phyloP scores from a whole-genome alignment of 2,888 invertebrate genomes.

The Onthophagus sagittarius region DNA sequence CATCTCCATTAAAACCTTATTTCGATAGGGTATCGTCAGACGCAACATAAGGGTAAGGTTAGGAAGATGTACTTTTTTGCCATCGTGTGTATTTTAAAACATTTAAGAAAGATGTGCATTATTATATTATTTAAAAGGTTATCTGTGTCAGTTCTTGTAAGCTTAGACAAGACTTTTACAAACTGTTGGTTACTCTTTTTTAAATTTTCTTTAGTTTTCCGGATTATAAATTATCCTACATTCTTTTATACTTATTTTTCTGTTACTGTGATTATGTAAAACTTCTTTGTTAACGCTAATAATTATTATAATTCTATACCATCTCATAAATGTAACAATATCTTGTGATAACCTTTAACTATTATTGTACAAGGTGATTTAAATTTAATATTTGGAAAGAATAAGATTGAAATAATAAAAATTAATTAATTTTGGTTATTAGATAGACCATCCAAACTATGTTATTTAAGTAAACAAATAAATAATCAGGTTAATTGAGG shows the following conservation, averaged over 20 bases:
- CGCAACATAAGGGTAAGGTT: conserved; percentile 1
- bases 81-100: background rate
- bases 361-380: background rate
- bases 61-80: conserved; percentile 1
- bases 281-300: background rate
- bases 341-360: background rate
- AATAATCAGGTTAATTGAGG: too few relatives aligned
- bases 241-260: background rate
- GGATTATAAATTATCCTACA: background rate
- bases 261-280: background rate
- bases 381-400: too few relatives aligned
- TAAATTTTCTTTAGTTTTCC: background rate
- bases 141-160: background rate
- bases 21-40: conserved; percentile 1
- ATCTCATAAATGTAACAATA: background rate
- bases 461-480: too few relatives aligned
- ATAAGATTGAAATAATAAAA: too few relatives aligned
- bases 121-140: background rate
- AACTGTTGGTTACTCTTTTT: too few relatives aligned
- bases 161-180: background rate
- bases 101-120: background rate
- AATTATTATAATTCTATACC: background rate
- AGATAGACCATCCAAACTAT: too few relatives aligned
- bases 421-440: too few relatives aligned
- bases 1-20: background rate